Evolutionary conservation across 53 echinoderm and acorn worm species (phyloP).

Genomic region (Pentamera pediparva): DNA sequence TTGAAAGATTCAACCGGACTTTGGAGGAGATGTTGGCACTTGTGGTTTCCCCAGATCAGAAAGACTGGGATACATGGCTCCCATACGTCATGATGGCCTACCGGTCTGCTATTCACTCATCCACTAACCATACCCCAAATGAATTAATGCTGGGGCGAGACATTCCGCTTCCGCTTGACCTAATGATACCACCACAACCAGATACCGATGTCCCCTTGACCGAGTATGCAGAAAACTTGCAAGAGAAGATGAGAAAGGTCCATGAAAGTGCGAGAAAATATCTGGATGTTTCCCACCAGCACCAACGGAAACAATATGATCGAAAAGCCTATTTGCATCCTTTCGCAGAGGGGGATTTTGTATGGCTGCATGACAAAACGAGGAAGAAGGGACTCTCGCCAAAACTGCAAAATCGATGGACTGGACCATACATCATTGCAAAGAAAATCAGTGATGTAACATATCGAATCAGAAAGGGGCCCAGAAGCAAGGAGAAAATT

Average conservation of each 20-base stretch:
- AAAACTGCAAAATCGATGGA: slow-evolving; percentile 27
- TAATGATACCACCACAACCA: too few relatives aligned
- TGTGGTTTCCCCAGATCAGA: not conserved
- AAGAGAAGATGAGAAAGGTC: not conserved
- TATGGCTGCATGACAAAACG: slow-evolving; percentile 1
- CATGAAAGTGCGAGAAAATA: not conserved
- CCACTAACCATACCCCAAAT: slow-evolving; percentile 27
- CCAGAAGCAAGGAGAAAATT: not conserved
- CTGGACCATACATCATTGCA: not conserved
- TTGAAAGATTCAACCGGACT: slow-evolving; percentile 45
- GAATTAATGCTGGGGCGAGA: slow-evolving; percentile 36
- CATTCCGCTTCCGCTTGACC: slow-evolving; percentile 26
- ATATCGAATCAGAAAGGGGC: not conserved
- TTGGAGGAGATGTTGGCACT: slow-evolving; percentile 30
- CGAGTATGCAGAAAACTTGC: not conserved
- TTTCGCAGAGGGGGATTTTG: not conserved
- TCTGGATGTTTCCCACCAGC: too few relatives aligned
- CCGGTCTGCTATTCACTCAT: slow-evolving; percentile 21
- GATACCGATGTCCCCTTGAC: too few relatives aligned
- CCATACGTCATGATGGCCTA: slow-evolving; percentile 38
- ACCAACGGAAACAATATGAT: not conserved
- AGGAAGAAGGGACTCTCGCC: slow-evolving; percentile 17
- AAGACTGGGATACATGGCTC: too few relatives aligned
- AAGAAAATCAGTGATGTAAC: slow-evolving; percentile 7
- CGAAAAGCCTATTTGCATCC: not conserved